Percentiles rank a stretch among this genome's conserved stretches.
Evolutionary conservation across 2,888 invertebrate genomes (phyloP).

Genomic region (Cactoblastis cactorum): DNA sequence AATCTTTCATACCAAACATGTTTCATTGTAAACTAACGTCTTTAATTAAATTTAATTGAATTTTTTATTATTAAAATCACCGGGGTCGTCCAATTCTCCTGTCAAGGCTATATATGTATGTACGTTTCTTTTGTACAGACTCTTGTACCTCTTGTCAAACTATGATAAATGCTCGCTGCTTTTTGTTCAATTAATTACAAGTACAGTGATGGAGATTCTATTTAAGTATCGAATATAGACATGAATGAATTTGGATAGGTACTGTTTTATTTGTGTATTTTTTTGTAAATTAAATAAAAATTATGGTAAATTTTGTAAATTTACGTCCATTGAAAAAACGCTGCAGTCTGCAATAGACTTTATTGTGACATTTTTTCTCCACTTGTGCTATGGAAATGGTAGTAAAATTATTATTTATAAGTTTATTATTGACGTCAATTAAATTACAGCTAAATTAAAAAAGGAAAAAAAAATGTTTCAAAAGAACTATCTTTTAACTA

Average conservation of each 20-base stretch:
- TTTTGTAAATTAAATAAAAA: too few relatives aligned
- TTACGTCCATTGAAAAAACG: too few relatives aligned
- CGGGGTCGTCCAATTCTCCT: background rate
- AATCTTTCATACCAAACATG: background rate
- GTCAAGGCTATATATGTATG: background rate
- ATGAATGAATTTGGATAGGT: background rate
- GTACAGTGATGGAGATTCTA: background rate
- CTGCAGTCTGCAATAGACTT: too few relatives aligned
- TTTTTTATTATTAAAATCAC: background rate
- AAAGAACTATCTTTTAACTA: too few relatives aligned
- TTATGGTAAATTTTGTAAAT: too few relatives aligned
- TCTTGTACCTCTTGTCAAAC: background rate
- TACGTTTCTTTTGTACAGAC: background rate
- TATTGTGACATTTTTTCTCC: too few relatives aligned
- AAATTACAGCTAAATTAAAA: too few relatives aligned
- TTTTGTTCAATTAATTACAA: conserved; percentile 9
- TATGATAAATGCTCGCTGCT: conserved; percentile 6
- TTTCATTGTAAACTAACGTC: background rate
- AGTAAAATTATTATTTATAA: too few relatives aligned
- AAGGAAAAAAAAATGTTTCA: too few relatives aligned
- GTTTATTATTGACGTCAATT: too few relatives aligned
- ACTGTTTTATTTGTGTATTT: too few relatives aligned
- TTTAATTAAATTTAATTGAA: background rate
- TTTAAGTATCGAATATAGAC: background rate
- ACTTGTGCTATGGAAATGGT: too few relatives aligned